Evolutionary conservation across 1,140 invertebrate genomes (phyloP).

Genomic region (Amphibalanus amphitrite): DNA sequence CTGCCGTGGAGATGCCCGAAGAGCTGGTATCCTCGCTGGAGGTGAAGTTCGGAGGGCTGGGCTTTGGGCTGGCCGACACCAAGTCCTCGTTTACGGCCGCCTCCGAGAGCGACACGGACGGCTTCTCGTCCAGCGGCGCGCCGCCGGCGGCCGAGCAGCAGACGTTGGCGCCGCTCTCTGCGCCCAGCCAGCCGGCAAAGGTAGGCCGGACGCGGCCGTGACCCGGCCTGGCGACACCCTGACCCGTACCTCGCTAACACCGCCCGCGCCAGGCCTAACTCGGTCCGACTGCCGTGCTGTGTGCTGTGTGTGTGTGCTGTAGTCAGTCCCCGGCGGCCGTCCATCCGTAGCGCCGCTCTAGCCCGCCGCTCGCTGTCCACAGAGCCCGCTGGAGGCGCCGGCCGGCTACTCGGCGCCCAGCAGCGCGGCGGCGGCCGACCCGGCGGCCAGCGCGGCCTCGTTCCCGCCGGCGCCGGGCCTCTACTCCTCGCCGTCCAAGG

Average conservation of each 20-base stretch:
- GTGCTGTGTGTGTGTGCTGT: too few species aligned
- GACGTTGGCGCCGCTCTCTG: not conserved
- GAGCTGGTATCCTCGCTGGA: constrained; percentile 63
- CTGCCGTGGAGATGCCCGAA: constrained; percentile 86
- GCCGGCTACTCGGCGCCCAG: too few species aligned
- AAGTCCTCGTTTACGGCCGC: not conserved
- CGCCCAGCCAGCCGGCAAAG: not conserved
- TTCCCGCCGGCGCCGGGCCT: not conserved
- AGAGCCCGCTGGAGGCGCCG: not conserved
- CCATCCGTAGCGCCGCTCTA: not conserved
- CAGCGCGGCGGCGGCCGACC: not conserved
- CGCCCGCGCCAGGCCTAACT: too few species aligned
- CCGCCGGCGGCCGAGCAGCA: not conserved
- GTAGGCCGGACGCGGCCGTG: not conserved
- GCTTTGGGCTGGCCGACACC: constrained; percentile 34
- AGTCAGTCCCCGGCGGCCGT: not conserved
- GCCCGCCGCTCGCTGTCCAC: not conserved
- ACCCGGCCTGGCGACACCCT: not conserved
- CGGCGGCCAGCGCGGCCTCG: too few species aligned
- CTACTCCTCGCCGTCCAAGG: not conserved
- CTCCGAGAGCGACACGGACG: not conserved
- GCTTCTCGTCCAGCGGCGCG: not conserved
- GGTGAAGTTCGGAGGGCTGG: constrained; percentile 82
- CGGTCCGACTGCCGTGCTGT: not conserved
- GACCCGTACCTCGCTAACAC: too few species aligned